Evolutionary conservation across 2,797 vertebrate genomes (phyloP), one percentile per base, ranked within the genome.

Genomic region (Lophotriccus pileatus): DNA sequence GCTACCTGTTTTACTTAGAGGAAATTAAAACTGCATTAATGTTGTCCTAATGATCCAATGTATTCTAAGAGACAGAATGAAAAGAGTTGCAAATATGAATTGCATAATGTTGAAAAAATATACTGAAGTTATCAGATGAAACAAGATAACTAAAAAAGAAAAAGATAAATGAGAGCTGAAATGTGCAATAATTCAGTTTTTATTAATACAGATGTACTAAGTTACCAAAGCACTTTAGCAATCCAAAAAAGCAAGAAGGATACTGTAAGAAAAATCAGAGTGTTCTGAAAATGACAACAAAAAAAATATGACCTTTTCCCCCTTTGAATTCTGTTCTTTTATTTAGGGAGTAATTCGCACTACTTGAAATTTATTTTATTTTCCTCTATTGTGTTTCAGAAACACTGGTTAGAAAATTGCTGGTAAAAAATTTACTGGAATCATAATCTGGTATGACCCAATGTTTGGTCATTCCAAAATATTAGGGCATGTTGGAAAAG

Each of bases 281-380:
- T 56, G 36, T 44, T 39, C n/a, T 86, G 25, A 84, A 39, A 21
- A 47, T 16, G 37, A 43, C 4, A 41, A 41, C 11, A 39, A 41
- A 28, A 78, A 28, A 75, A n/a, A 28, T 28, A 17, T 60, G 1
- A 34, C 1, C 4, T n/a, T 44, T 28, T 6, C 0, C 2, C 6
- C 6, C 17, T 70, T 4, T 60, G 15, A 67, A 41, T 50, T 13
- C 5, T 27, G 1, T 22, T 19, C 0, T 58, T 58, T 76, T 36
- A 32, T 63, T 91, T 59, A 70, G 13, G 10, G 18, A 68, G 3
- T 5, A 8, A 28, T 41, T 15, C 70, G 6, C 8, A 84, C 3
- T 25, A 19, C 7, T n/a, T 72, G 23, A 90, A 93, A 46, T 70
- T 56, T 53, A 13, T 49, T 41, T 19, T 53, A 15, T 60, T 67